phyloP scores from a whole-genome alignment of 2,113 vertebrate species.

The Protobothrops mucrosquamatus region DNA sequence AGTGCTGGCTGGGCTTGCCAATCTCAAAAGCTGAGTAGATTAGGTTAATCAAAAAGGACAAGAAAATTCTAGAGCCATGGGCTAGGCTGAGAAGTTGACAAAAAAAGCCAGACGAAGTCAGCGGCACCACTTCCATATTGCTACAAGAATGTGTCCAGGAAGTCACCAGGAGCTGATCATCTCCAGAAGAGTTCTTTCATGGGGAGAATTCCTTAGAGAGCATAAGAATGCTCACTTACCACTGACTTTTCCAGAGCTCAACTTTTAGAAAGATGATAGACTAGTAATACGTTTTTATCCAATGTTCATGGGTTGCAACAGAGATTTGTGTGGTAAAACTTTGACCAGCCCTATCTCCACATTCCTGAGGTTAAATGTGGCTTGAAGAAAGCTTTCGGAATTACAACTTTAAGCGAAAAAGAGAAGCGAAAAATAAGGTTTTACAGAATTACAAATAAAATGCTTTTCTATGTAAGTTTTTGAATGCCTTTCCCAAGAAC shows the following conservation, averaged over 20 bases:
- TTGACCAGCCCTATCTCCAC: neutral
- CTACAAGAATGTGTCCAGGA: neutral
- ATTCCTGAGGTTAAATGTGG: neutral
- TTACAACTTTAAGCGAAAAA: no score
- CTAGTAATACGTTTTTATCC: neutral
- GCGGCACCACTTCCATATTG: neutral
- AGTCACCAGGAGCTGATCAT: neutral
- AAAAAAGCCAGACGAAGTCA: neutral
- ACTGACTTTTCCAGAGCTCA: conserved; percentile 9
- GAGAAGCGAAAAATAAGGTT: neutral
- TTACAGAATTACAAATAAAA: neutral
- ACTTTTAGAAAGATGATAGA: neutral
- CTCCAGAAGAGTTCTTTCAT: neutral
- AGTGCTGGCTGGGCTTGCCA: neutral
- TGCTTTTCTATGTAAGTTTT: neutral
- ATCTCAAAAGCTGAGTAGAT: neutral
- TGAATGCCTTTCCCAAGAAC: neutral
- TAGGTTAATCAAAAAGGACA: neutral
- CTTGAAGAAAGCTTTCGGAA: neutral
- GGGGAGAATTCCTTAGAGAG: neutral
- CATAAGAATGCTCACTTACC: conserved; percentile 38
- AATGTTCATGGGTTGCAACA: neutral
- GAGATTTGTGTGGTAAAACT: neutral
- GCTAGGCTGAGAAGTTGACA: neutral
- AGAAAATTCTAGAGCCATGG: neutral